These are phyloP conservation scores for Aphidoletes aphidimyza DNA, from an alignment of 2,888 invertebrate species.

Conservation along the genomic window DNA sequence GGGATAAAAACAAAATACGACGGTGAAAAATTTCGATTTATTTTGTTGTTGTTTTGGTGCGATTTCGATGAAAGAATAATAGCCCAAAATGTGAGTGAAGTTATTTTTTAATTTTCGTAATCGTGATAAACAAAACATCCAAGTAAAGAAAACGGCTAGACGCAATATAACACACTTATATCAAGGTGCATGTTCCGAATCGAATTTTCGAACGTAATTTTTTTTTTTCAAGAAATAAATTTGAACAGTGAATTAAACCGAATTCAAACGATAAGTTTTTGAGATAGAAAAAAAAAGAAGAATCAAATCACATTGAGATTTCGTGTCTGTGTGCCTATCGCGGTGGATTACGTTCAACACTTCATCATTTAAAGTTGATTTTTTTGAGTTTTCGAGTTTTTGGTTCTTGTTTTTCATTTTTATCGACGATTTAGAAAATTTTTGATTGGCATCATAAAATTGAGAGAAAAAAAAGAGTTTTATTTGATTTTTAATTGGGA, in stretches of 20 bases:
- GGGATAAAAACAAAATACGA: neutral
- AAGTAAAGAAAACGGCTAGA: neutral
- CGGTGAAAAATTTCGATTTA: neutral
- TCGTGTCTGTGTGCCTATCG: neutral
- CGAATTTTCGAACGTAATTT: no score
- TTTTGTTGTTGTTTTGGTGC: neutral
- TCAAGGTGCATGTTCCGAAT: no score
- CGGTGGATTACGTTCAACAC: slow-evolving; percentile 29
- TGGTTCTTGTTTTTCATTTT: neutral
- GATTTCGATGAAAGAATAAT: slow-evolving; percentile 22
- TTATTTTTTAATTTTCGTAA: neutral
- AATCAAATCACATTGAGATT: neutral
- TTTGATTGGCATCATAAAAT: slow-evolving; percentile 43
- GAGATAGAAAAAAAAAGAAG: no score
- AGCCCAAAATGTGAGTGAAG: slow-evolving; percentile 18
- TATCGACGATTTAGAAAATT: neutral
- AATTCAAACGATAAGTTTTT: neutral
- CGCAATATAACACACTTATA: no score
- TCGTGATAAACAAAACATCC: neutral
- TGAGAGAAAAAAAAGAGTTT: neutral
- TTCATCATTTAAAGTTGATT: slow-evolving; percentile 14
- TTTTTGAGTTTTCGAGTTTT: neutral
- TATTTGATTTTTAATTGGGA: slow-evolving; percentile 46
- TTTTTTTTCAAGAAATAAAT: no score
- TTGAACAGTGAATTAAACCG: neutral